Evolutionary conservation across 2,113 vertebrate genomes (phyloP).

Genomic region (Vireo altiloquus): DNA sequence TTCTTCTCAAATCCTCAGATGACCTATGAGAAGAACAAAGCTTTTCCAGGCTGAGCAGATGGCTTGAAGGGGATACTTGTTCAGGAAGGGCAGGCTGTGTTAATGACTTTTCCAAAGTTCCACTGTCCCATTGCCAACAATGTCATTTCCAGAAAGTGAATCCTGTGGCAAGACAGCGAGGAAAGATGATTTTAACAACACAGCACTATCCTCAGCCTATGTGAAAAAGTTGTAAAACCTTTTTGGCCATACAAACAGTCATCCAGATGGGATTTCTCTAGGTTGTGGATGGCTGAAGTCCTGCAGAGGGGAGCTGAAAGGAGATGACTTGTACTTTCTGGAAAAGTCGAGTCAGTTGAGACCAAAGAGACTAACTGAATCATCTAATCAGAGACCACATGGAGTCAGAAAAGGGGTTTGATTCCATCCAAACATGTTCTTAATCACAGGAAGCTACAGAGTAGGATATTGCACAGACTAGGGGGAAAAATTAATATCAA

Average conservation of each 20-base stretch:
- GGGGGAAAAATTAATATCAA: neutral
- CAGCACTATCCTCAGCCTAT: neutral
- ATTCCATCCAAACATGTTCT: neutral
- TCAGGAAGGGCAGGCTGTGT: slow-evolving; percentile 11
- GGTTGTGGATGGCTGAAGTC: neutral
- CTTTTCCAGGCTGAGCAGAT: slow-evolving; percentile 19
- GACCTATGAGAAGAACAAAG: neutral
- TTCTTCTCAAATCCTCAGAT: neutral
- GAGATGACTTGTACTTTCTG: neutral
- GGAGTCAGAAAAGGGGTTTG: neutral
- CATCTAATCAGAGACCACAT: slow-evolving; percentile 6
- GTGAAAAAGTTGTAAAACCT: neutral
- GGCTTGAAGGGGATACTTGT: slow-evolving; percentile 8
- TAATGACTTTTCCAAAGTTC: slow-evolving; percentile 43
- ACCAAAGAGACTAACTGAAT: neutral
- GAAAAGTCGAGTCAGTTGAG: neutral
- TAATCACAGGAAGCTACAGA: neutral
- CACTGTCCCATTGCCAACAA: neutral
- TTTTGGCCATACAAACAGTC: neutral
- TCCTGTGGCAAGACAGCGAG: neutral
- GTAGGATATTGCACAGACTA: neutral
- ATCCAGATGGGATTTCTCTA: neutral
- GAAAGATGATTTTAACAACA: neutral
- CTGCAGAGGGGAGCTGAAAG: neutral
- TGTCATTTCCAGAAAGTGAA: slow-evolving; percentile 8